Conservation (phyloP, 2,797 vertebrate species). For the Alectoris magna region DNA sequence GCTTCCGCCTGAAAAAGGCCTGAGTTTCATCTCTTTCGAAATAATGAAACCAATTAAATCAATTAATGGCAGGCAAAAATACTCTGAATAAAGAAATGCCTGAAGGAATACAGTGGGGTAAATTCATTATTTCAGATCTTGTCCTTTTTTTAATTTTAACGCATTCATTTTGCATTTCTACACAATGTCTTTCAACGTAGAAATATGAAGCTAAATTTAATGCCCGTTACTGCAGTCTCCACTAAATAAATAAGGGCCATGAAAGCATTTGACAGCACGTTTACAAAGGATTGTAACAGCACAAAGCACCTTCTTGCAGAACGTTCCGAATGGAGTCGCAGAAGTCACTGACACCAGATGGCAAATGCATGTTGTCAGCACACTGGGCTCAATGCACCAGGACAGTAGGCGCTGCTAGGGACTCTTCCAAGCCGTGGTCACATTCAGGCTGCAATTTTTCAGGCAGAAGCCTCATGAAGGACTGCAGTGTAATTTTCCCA, state of each 20-base stretch:
- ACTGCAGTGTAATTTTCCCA: neutral
- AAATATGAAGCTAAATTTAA: slow-evolving; percentile 7
- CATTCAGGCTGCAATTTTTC: neutral
- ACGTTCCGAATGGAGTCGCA: neutral
- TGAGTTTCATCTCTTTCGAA: neutral
- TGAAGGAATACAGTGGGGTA: neutral
- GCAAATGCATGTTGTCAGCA: neutral
- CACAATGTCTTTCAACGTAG: neutral
- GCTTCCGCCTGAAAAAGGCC: neutral
- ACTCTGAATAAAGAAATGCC: neutral
- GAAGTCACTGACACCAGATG: neutral
- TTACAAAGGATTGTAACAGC: neutral
- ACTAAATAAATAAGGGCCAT: neutral
- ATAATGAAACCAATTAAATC: neutral
- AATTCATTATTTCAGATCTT: neutral
- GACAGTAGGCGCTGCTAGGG: neutral
- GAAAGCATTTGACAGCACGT: neutral
- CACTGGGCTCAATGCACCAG: neutral
- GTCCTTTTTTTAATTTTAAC: slow-evolving; percentile 36
- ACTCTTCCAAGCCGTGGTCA: neutral
- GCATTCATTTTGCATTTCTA: slow-evolving; percentile 6
- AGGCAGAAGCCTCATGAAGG: neutral
- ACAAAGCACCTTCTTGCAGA: neutral
- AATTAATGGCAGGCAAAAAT: neutral
- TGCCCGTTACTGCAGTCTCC: neutral